Percentiles rank a stretch among this genome's conserved stretches.
Evolutionary conservation across 2,888 invertebrate genomes (phyloP).

Genomic region (Eristalis intricaria): DNA sequence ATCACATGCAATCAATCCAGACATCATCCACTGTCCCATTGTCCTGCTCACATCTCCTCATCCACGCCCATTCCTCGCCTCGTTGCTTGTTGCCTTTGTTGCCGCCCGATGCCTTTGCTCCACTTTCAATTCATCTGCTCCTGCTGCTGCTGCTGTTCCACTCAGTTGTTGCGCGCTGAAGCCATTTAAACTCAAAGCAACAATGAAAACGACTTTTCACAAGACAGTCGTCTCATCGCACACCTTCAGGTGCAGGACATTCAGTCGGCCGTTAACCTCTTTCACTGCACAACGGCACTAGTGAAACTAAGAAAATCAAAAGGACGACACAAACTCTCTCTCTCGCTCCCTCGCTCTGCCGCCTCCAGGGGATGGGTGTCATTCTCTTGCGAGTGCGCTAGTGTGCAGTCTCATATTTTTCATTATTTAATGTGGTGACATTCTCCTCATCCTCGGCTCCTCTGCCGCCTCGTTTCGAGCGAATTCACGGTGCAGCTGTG

Average conservation of each 20-base stretch:
- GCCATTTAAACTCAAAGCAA: conserved; percentile 53
- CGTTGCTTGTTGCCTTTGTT: background rate
- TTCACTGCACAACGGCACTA: conserved; percentile 42
- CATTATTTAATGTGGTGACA: conserved; percentile 69
- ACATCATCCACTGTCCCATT: background rate
- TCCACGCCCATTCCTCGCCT: background rate
- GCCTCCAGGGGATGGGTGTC: background rate
- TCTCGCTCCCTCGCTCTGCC: background rate
- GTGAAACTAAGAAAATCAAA: conserved; percentile 14
- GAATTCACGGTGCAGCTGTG: background rate
- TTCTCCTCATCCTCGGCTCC: conserved; percentile 24
- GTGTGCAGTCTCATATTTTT: conserved; percentile 62
- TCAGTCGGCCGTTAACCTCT: conserved; percentile 61
- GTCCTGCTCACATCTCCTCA: background rate
- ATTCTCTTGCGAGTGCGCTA: background rate
- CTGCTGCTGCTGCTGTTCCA: background rate
- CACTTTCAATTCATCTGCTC: conserved; percentile 20
- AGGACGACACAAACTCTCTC: conserved; percentile 13
- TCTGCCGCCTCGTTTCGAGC: conserved; percentile 28
- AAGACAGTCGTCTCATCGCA: conserved; percentile 37
- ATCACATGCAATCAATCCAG: background rate
- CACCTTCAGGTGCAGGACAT: conserved; percentile 62
- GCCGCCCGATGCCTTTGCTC: conserved; percentile 32
- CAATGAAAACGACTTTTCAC: conserved; percentile 46
- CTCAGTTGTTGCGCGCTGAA: conserved; percentile 8